These are phyloP conservation scores for Aldabrachelys gigantea DNA, from an alignment of 2,113 vertebrate species.

Conservation along the genomic window DNA sequence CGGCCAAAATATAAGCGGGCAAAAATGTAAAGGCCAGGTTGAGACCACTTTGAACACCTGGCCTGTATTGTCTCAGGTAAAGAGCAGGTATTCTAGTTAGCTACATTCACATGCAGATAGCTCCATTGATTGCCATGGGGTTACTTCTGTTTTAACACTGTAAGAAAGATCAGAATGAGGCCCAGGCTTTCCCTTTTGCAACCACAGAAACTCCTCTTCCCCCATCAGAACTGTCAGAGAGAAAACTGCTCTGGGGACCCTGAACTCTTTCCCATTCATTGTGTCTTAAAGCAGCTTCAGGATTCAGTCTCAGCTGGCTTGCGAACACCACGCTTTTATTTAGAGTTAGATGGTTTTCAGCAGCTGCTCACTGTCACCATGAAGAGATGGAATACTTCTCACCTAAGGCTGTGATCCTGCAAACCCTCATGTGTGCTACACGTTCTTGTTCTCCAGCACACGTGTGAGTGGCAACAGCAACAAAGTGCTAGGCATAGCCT, in stretches of 20 bases:
- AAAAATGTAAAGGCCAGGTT: background rate
- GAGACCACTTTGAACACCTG: background rate
- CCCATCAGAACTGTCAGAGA: too few species aligned
- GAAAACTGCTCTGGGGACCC: background rate
- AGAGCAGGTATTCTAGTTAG: background rate
- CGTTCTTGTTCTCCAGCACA: accelerated
- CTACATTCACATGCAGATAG: background rate
- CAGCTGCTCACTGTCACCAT: background rate
- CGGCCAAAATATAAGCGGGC: background rate
- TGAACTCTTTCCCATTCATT: background rate
- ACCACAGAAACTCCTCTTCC: background rate
- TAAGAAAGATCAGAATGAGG: background rate
- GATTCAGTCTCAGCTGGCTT: background rate
- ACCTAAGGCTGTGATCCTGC: background rate
- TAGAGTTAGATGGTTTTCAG: background rate
- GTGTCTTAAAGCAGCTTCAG: background rate
- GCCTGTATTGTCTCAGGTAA: background rate
- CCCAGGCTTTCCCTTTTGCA: background rate
- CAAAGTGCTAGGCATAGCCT: background rate
- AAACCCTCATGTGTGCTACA: background rate
- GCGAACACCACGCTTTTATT: background rate
- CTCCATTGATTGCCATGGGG: background rate
- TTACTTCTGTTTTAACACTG: background rate
- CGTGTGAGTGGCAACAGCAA: accelerated
- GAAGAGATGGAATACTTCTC: background rate